phyloP scores from a whole-genome alignment of 2,113 vertebrate species.

The Psephotus haematonotus region DNA sequence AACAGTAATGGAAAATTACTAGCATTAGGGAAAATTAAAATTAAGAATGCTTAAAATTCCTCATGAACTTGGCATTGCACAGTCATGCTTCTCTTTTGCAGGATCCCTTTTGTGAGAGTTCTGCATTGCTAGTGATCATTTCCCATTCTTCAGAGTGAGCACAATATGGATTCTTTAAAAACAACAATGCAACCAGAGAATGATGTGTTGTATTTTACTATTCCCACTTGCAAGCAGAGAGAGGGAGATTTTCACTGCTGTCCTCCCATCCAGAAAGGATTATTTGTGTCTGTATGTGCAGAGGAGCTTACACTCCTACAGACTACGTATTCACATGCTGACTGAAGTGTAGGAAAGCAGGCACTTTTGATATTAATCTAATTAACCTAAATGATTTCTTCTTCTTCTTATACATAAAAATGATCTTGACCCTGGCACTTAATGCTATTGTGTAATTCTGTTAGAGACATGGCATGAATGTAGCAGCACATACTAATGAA shows the following conservation, averaged over 20 bases:
- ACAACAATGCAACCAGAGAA: conserved; percentile 12
- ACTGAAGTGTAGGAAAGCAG: not conserved
- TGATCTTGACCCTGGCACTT: not conserved
- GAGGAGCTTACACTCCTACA: not conserved
- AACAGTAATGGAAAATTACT: conserved; percentile 72
- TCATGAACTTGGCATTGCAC: conserved; percentile 28
- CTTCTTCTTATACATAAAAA: not conserved
- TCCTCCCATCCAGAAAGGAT: not conserved
- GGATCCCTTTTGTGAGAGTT: conserved; percentile 49
- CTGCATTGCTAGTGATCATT: not conserved
- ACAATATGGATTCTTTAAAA: not conserved
- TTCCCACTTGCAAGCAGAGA: not conserved
- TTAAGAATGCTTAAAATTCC: conserved; percentile 70
- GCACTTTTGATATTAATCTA: not conserved
- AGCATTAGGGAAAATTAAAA: conserved; percentile 76
- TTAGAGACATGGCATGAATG: not conserved
- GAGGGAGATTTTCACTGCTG: not conserved
- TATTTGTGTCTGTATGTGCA: not conserved
- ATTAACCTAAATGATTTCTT: not conserved
- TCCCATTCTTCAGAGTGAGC: not conserved
- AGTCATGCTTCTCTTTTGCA: conserved; percentile 55
- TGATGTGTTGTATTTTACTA: not conserved
- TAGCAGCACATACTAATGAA: not conserved
- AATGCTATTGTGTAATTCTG: not conserved
- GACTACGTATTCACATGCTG: not conserved